Conservation (phyloP, 35 echinoderm and acorn worm genomes). For the Lytechinus pictus region DNA sequence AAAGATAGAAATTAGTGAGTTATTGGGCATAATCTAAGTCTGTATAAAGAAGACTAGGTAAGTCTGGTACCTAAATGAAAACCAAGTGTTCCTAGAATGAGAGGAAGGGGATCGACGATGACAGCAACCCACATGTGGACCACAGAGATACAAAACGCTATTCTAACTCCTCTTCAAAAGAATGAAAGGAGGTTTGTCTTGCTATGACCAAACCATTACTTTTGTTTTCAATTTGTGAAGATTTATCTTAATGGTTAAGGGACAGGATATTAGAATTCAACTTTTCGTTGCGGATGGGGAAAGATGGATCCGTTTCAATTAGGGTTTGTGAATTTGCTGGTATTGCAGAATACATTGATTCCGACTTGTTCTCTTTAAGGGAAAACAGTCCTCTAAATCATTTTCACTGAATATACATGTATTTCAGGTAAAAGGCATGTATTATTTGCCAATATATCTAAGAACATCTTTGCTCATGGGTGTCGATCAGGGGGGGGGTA, state of each 20-base stretch:
- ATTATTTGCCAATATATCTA: too few species aligned
- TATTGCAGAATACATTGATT: slow-evolving; percentile 3
- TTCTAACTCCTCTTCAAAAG: neutral
- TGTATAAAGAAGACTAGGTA: neutral
- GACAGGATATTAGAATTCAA: slow-evolving; percentile 19
- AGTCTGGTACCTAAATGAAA: neutral
- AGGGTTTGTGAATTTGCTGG: neutral
- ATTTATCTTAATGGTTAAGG: slow-evolving; percentile 5
- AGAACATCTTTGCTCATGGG: too few species aligned
- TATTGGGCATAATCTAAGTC: neutral
- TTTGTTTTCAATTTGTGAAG: neutral
- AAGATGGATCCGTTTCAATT: slow-evolving; percentile 18
- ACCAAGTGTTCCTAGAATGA: neutral
- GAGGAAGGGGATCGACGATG: neutral
- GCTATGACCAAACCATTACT: neutral
- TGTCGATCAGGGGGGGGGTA: too few species aligned
- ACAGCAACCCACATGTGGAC: neutral
- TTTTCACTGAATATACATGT: neutral
- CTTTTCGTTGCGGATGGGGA: neutral
- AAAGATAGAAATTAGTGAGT: neutral
- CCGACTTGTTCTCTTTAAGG: neutral
- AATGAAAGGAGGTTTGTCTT: neutral
- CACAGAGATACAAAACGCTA: neutral
- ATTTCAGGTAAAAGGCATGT: too few species aligned
- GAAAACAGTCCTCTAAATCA: neutral